Conservation (phyloP, 2,797 vertebrate species). For the Dromococcyx pavoninus region DNA sequence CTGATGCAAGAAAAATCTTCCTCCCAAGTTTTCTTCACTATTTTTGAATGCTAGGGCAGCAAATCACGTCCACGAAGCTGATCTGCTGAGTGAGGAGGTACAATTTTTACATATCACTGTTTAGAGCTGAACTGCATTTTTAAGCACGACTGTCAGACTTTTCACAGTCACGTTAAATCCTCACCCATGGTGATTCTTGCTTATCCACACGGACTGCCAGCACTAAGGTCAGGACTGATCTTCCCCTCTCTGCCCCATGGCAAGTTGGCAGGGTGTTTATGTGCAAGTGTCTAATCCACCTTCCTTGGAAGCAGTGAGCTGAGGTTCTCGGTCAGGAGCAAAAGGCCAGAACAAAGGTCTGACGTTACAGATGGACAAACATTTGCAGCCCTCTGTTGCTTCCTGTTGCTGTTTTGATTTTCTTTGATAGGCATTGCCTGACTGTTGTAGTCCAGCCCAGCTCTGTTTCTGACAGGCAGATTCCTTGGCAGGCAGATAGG, state of each 20-base stretch:
- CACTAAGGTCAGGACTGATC: not conserved
- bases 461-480: not conserved
- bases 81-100: not conserved
- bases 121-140: not conserved
- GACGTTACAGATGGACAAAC: conserved; percentile 8
- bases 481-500: not conserved
- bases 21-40: not conserved
- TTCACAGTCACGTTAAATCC: not conserved
- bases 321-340: not conserved
- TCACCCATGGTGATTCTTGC: not conserved
- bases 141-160: not conserved
- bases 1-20: not conserved
- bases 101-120: not conserved
- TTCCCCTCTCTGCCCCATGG: not conserved
- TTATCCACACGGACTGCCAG: not conserved
- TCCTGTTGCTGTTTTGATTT: conserved; percentile 6
- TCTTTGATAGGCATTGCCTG: not conserved
- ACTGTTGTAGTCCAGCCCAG: not conserved
- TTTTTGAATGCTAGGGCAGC: not conserved
- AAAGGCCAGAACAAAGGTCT: conserved; percentile 39
- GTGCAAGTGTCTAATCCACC: not conserved
- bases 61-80: not conserved
- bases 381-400: not conserved
- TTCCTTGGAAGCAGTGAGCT: not conserved
- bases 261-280: not conserved